These are phyloP conservation scores for Nasonovia ribisnigri DNA, from an alignment of 2,888 invertebrate genomes.

Conservation along the genomic window DNA sequence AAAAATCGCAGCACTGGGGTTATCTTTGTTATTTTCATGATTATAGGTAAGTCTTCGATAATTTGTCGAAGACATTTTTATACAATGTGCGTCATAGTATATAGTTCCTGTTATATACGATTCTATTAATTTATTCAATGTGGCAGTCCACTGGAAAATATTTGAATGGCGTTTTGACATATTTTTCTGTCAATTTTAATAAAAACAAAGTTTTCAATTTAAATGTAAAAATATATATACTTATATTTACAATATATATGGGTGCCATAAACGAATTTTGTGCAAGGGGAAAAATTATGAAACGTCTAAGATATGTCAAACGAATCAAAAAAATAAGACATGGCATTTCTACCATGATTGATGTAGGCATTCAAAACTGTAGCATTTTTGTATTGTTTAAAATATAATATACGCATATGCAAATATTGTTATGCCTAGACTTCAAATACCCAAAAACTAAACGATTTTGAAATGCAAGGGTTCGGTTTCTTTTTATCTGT, in stretches of 20 bases:
- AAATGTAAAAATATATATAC: neutral
- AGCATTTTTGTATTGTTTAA: neutral
- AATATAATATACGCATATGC: neutral
- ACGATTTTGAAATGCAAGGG: neutral
- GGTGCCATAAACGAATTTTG: conserved; percentile 36
- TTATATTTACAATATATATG: neutral
- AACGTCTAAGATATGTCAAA: conserved; percentile 45
- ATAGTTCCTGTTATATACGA: neutral
- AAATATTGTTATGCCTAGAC: neutral
- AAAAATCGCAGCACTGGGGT: neutral
- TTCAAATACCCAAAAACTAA: neutral
- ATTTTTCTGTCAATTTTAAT: conserved; percentile 35
- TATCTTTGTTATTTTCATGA: neutral
- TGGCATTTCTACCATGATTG: conserved; percentile 43
- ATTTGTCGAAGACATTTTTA: neutral
- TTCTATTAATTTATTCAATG: conserved; percentile 31
- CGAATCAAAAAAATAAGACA: conserved; percentile 28
- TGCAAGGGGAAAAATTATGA: conserved; percentile 27
- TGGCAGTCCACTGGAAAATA: neutral
- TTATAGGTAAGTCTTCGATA: neutral
- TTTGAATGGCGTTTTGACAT: conserved; percentile 43
- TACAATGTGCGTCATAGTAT: neutral
- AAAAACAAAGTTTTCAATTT: conserved; percentile 19
- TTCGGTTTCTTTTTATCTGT: neutral
- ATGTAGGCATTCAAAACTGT: neutral